Evolutionary conservation across 2,113 vertebrate species (phyloP).

Genomic region (Petrocephalus microphthalmus): DNA sequence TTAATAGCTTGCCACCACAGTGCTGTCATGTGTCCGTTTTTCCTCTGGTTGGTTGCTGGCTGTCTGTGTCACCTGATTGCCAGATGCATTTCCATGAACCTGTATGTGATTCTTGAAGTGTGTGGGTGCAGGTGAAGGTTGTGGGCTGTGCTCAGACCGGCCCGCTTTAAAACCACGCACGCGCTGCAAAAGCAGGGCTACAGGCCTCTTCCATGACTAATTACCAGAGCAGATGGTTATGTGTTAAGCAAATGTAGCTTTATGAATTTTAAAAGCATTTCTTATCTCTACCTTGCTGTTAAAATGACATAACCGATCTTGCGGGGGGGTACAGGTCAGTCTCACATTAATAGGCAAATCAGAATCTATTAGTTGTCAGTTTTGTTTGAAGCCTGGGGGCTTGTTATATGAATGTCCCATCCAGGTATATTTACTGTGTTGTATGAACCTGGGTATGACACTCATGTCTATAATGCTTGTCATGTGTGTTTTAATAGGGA

Average conservation of each 20-base stretch:
- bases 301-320: neutral
- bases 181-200: neutral
- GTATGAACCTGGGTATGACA: neutral
- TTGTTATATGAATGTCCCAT: neutral
- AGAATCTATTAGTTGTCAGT: neutral
- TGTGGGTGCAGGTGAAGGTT: neutral
- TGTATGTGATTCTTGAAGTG: neutral
- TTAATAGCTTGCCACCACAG: neutral
- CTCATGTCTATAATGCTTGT: neutral
- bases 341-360: neutral
- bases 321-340: neutral
- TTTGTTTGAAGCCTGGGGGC: neutral
- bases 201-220: neutral
- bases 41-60: neutral
- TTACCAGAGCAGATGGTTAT: slow-evolving; percentile 1
- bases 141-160: neutral
- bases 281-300: neutral
- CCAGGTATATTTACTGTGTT: neutral
- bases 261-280: neutral
- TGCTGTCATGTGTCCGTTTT: neutral
- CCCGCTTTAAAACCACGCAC: neutral
- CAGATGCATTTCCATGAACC: neutral
- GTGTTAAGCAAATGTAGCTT: slow-evolving; percentile 1
- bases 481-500: neutral
- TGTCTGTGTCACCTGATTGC: neutral